A percentile compares a stretch with the other conserved stretches of the same genome.
Evolutionary conservation across 2,113 vertebrate genomes (phyloP).

Genomic region (Oreocharis arfaki): DNA sequence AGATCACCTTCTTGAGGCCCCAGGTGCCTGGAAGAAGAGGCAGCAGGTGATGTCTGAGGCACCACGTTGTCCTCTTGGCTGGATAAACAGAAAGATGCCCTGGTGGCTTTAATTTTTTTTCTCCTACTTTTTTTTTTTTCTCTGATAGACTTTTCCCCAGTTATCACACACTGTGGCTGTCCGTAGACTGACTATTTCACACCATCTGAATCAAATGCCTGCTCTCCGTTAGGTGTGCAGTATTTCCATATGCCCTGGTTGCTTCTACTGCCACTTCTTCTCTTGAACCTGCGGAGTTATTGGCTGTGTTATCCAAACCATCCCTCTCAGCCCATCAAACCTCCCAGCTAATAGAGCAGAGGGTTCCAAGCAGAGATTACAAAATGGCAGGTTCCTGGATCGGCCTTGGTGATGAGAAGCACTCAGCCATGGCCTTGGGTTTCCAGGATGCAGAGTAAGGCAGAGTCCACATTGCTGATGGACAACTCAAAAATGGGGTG

Average conservation of each 20-base stretch:
- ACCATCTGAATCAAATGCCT: background rate
- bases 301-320: background rate
- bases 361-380: background rate
- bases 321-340: background rate
- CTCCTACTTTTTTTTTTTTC: background rate
- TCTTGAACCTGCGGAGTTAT: background rate
- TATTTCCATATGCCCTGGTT: background rate
- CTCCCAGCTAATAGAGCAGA: background rate
- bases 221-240: background rate
- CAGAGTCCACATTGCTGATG: accelerated
- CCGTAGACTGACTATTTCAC: background rate
- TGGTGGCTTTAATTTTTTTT: background rate
- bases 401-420: background rate
- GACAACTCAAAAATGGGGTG: background rate
- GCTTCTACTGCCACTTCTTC: background rate
- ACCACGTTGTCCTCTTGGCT: background rate
- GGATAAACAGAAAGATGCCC: background rate
- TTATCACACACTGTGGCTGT: background rate
- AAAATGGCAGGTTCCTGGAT: background rate
- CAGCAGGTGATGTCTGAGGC: background rate
- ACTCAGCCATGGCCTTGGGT: background rate
- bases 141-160: background rate
- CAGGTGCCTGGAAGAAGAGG: background rate
- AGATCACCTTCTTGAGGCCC: background rate
- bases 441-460: background rate